These are phyloP conservation scores for Leptura quadrifasciata DNA, from an alignment of 2,888 invertebrate species.

Conservation along the genomic window DNA sequence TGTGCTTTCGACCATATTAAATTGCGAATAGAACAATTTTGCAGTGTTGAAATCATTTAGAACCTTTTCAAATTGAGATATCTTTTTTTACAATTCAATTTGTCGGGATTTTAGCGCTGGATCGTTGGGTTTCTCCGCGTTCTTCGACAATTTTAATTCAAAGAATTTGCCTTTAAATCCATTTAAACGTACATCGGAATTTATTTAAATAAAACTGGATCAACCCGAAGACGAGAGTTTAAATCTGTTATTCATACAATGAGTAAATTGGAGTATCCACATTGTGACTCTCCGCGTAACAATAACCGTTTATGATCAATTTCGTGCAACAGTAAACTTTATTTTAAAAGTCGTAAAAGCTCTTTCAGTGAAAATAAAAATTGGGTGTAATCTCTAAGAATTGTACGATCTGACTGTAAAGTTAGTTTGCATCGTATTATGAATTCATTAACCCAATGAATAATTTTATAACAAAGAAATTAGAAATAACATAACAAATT, in stretches of 20 bases:
- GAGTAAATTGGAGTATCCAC: slow-evolving; percentile 4
- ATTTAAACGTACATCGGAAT: slow-evolving; percentile 18
- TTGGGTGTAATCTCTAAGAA: neutral
- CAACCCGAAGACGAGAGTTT: neutral
- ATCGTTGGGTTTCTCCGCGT: slow-evolving; percentile 10
- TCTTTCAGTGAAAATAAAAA: neutral
- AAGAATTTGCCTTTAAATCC: slow-evolving; percentile 5
- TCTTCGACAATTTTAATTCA: slow-evolving; percentile 17
- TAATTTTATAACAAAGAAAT: too few relatives aligned
- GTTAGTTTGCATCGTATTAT: too few relatives aligned
- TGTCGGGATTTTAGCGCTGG: slow-evolving; percentile 14
- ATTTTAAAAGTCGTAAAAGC: neutral
- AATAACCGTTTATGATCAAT: slow-evolving; percentile 1
- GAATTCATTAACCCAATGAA: too few relatives aligned
- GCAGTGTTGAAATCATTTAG: slow-evolving; percentile 18
- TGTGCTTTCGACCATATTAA: slow-evolving; percentile 22
- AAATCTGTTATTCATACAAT: slow-evolving; percentile 2
- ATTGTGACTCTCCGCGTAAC: neutral
- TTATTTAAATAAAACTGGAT: slow-evolving; percentile 13
- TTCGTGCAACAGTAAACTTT: neutral
- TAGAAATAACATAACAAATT: too few relatives aligned
- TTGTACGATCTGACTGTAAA: neutral
- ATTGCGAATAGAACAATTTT: slow-evolving; percentile 23
- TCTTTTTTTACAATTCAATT: slow-evolving; percentile 26
- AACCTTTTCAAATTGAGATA: slow-evolving; percentile 21